Conservation (phyloP, 1,140 invertebrate genomes). For the Hypothenemus hampei region DNA sequence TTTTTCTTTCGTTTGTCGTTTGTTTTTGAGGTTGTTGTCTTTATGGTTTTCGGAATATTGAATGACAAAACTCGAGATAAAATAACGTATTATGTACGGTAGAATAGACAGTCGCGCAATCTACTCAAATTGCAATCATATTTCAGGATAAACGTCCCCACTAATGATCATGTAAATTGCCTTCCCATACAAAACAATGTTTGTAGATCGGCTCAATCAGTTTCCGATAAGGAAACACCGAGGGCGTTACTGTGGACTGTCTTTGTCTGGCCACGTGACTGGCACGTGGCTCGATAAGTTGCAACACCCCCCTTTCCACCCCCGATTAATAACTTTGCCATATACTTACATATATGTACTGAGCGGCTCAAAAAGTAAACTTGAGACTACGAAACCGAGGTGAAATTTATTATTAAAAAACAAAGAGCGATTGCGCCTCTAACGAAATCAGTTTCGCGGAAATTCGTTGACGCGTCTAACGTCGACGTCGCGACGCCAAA, state of each 20-base stretch:
- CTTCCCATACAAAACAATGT: slow-evolving; percentile 21
- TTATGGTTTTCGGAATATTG: not conserved
- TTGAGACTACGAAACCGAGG: too few relatives aligned
- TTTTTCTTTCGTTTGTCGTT: not conserved
- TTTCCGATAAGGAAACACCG: slow-evolving; percentile 15
- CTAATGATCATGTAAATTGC: slow-evolving; percentile 24
- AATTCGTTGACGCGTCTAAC: slow-evolving; percentile 20
- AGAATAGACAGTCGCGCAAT: not conserved
- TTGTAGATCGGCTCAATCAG: slow-evolving; percentile 22
- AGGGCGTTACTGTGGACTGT: not conserved
- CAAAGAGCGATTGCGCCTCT: too few relatives aligned
- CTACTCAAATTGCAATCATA: slow-evolving; percentile 13
- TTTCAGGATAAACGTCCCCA: slow-evolving; percentile 17
- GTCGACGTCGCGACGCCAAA: slow-evolving; percentile 25
- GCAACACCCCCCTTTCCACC: slow-evolving; percentile 6
- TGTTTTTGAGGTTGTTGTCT: not conserved
- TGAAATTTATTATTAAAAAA: too few relatives aligned
- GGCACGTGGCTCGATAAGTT: slow-evolving; percentile 6
- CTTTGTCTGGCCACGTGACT: slow-evolving; percentile 1
- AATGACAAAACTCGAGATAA: too few relatives aligned
- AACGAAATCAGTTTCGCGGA: slow-evolving; percentile 35
- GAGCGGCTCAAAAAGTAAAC: too few relatives aligned
- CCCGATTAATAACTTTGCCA: too few relatives aligned
- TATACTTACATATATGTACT: too few relatives aligned
- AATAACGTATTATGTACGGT: too few relatives aligned